Evolutionary conservation across 2,113 vertebrate species (phyloP).

Genomic region (Gorsachius goisagi): DNA sequence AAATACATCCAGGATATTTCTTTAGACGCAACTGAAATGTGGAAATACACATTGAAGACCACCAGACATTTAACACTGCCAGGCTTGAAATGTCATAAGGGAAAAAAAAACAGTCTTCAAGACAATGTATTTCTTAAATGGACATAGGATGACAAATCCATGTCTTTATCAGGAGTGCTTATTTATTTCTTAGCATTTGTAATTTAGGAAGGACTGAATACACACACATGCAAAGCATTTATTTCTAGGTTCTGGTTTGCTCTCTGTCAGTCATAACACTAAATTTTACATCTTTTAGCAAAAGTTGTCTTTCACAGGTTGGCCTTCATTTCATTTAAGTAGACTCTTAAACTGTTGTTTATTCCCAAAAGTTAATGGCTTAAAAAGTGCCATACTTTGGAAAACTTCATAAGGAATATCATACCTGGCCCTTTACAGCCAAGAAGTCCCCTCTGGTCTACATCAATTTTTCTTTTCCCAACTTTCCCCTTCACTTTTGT

Average conservation of each 20-base stretch:
- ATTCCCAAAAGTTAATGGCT: neutral
- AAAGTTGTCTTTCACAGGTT: neutral
- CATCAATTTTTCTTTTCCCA: neutral
- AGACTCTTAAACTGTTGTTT: neutral
- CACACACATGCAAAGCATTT: neutral
- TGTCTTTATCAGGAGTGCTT: neutral
- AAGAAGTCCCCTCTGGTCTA: neutral
- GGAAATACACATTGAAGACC: neutral
- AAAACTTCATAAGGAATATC: neutral
- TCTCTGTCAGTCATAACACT: neutral
- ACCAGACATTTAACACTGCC: neutral
- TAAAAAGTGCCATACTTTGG: neutral
- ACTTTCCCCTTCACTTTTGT: neutral
- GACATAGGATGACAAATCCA: neutral
- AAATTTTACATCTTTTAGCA: neutral
- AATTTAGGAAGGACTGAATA: neutral
- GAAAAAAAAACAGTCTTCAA: neutral
- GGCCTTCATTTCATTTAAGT: neutral
- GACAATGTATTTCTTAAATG: neutral
- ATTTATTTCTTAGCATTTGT: neutral
- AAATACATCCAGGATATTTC: neutral
- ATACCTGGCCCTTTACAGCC: neutral
- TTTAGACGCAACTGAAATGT: neutral
- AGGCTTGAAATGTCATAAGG: neutral
- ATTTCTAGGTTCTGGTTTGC: neutral